phyloP scores from a whole-genome alignment of 2,888 invertebrate species.

The Sialis fuliginosa region DNA sequence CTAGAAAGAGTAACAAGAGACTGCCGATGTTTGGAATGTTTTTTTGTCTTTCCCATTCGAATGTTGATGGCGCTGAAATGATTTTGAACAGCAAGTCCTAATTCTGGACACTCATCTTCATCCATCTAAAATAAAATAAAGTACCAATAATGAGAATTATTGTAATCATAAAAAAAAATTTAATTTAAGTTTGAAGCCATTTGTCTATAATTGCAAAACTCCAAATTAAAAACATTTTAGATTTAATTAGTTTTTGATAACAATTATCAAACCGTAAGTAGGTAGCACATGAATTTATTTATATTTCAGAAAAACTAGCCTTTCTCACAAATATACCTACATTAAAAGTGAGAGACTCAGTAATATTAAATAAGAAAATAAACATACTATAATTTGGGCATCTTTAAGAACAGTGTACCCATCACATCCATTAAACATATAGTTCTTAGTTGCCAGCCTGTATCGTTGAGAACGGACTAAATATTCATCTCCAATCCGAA shows the following conservation, averaged over 20 bases:
- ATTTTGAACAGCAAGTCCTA: slow-evolving; percentile 72
- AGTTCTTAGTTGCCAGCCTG: slow-evolving; percentile 65
- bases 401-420: slow-evolving; percentile 66
- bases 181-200: not conserved
- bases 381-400: slow-evolving; percentile 51
- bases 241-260: too few relatives aligned
- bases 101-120: slow-evolving; percentile 71
- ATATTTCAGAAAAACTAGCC: not conserved
- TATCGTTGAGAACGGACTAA: slow-evolving; percentile 53
- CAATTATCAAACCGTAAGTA: too few relatives aligned
- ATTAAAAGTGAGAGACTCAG: not conserved
- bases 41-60: slow-evolving; percentile 47
- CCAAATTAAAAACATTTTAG: too few relatives aligned
- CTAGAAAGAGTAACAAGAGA: slow-evolving; percentile 68
- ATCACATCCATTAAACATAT: slow-evolving; percentile 65
- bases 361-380: not conserved
- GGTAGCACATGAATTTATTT: not conserved
- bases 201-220: too few relatives aligned
- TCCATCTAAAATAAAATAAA: slow-evolving; percentile 37
- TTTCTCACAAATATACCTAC: not conserved
- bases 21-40: slow-evolving; percentile 67
- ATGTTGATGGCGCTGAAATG: slow-evolving; percentile 79
- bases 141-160: not conserved
- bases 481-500: slow-evolving; percentile 74
- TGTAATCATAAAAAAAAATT: not conserved